Evolutionary conservation across 2,888 invertebrate genomes (phyloP).

Genomic region (Nephrotoma guestfalica): DNA sequence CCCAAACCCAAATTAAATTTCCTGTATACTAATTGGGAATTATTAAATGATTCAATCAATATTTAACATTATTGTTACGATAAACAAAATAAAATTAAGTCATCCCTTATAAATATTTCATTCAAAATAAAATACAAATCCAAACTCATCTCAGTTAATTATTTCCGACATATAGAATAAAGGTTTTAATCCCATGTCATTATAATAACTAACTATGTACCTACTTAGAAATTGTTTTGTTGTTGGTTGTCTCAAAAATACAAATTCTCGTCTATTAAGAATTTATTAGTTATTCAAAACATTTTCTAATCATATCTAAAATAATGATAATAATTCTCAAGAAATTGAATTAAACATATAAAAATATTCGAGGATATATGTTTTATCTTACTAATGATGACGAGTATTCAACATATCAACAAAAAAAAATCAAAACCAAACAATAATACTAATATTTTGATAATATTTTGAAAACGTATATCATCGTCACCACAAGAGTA

Average conservation of each 20-base stretch:
- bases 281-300: background rate
- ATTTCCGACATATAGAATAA: background rate
- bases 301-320: background rate
- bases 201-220: background rate
- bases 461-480: background rate
- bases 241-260: background rate
- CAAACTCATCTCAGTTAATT: background rate
- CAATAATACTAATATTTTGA: background rate
- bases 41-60: no score
- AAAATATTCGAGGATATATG: background rate
- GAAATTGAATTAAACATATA: background rate
- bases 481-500: background rate
- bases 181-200: background rate
- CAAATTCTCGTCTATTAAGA: background rate
- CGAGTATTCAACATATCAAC: background rate
- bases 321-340: background rate
- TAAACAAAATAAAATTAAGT: background rate
- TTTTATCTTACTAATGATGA: background rate
- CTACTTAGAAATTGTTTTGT: background rate
- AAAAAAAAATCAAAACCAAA: background rate
- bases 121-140: background rate
- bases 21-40: no score
- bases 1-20: no score
- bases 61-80: no score
- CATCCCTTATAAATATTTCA: background rate